Base-by-base conservation (phyloP, 2,797 vertebrate species). In the Apodemus agrarius region DNA sequence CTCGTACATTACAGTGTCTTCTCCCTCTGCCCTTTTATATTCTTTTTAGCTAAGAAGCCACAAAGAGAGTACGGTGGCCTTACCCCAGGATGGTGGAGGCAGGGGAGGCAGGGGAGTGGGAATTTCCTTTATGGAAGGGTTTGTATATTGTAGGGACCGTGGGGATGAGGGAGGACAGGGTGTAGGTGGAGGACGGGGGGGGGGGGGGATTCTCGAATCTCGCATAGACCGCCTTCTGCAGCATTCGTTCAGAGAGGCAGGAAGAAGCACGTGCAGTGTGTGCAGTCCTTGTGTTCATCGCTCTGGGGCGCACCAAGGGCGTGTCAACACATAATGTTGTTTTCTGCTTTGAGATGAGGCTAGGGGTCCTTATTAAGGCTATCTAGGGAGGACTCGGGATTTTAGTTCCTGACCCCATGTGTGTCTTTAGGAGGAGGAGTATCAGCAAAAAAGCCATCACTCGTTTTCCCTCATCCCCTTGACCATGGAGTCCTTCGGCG, bases 401-500 rank as follows among this genome's bases (percentile, higher is more conserved):
- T 93, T 49, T 26, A 37, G 40, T 52, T 17, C 10, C 61, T 2
- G 1, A 12, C 26, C 0, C 13, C 1, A n/a, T 61, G 17, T 1
- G 0, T 21, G 54, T 78, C 17, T 81, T 31, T 17, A 29, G 54
- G 61, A 63, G 37, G n/a, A 34, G 8, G 0, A 13, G 1, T 40
- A 3, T 46, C 1, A 3, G 54, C 61, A n/a, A 89, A 92, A 89
- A 81, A n/a, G n/a, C 29, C 1, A 0, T 63, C 24, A 2, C 24
- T 67, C 79, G 16, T 49, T 24, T 34, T 76, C 40, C 16, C 21
- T 61, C 31, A 1, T 72, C 79, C 63, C 10, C 43, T 0, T 2
- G 1, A 65, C 49, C 3, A 11, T 31, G n/a, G 1, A 49, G 40
- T 52, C 31, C 16, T 2, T 11, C 0, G 0, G 3, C 75, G 57